Evolutionary conservation across 53 echinoderm and acorn worm genomes (phyloP), one percentile per base, ranked within the genome.

Genomic region (Patiria pectinifera): DNA sequence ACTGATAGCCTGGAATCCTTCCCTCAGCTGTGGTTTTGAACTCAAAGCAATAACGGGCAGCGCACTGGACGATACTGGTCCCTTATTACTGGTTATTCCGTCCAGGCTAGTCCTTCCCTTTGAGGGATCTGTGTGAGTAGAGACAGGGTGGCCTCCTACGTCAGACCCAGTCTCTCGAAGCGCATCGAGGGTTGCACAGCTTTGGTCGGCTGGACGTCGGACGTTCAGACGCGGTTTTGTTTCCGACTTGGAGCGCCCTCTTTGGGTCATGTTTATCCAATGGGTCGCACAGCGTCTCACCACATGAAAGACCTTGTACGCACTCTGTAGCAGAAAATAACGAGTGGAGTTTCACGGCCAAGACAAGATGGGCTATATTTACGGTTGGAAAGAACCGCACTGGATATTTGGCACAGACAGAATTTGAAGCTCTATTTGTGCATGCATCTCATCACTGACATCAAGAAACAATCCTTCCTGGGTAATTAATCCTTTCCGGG

Each of bases 251-350:
- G 45, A 89, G 77, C 89, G 18, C 78, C 62, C 7, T 21, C 78
- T 89, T 2, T 89, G 78, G 18, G 97, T 97, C 85, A 96, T 91
- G 81, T 92, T 89, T 48, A 94, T 69, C 96, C 98, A 96, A 26
- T 92, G 92, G 43, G 83, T 86, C 43, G 98, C 98, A 93, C 95
- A 97, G 24, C 93, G 96, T 80, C 91, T 91, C 23, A 96, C 98
- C 9, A 95, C 93, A 24, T 94, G 95, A 82, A 94, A 95, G 79
- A 92, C 87, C 83, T 93, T 91, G 63, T 81, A 90, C 3, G 97
- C 93, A 48, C 62, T 94, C 98, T 97, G 90, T 3, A 23, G 69
- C 23, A 80, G 80, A 92, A 66, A 15, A 35, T 1, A 66, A 66
- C 2, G 15, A 66, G 10, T 66, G 15, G 10, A 66, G 66, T 66